These are phyloP conservation scores for Nothura maculosa DNA, from an alignment of 2,797 vertebrate species.

Conservation along the genomic window DNA sequence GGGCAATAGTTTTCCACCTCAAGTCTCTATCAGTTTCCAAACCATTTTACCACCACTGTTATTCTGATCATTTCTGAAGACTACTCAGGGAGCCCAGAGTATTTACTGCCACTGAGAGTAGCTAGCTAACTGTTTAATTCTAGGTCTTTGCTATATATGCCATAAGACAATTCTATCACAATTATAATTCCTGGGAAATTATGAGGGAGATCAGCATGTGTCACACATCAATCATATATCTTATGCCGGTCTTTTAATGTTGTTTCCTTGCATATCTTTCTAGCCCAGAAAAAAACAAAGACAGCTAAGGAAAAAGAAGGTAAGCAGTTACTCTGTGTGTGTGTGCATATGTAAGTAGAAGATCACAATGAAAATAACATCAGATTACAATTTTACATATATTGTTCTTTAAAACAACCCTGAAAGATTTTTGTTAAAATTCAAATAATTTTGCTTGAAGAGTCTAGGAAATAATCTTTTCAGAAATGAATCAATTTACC, in stretches of 20 bases:
- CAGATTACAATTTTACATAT: background rate
- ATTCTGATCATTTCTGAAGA: background rate
- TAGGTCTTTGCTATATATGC: background rate
- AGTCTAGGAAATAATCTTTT: background rate
- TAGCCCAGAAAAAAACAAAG: constrained; percentile 71
- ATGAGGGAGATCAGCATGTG: background rate
- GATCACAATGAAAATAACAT: background rate
- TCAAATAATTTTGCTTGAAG: background rate
- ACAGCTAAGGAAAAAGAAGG: constrained; percentile 75
- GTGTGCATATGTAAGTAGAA: background rate
- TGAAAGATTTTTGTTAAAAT: background rate
- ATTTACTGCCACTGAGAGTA: background rate
- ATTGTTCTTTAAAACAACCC: background rate
- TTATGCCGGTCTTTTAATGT: background rate
- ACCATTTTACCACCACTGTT: background rate
- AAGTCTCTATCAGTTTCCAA: background rate
- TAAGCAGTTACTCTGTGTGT: constrained; percentile 21
- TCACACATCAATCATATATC: background rate
- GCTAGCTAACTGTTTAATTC: background rate
- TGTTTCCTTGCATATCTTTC: constrained; percentile 22
- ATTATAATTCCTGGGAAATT: background rate
- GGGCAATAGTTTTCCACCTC: background rate
- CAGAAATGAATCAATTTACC: background rate
- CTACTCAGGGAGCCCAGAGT: background rate
- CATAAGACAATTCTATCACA: background rate